These are phyloP conservation scores for Thamnophis elegans DNA, from an alignment of 2,797 vertebrate species.

Conservation along the genomic window DNA sequence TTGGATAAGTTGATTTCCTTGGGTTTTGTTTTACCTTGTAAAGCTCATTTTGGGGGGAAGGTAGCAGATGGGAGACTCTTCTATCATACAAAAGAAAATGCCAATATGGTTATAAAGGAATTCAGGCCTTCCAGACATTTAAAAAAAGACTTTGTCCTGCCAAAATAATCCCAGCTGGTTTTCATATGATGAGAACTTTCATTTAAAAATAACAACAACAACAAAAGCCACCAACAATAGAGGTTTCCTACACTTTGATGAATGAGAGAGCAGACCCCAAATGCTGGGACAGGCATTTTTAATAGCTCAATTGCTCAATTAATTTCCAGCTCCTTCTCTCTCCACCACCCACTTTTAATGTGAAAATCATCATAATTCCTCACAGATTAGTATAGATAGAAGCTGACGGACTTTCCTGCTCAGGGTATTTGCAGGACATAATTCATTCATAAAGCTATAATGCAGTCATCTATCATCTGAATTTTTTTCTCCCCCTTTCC, in stretches of 20 bases:
- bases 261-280: conserved; percentile 81
- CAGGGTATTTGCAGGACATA: conserved; percentile 95
- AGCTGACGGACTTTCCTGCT: conserved; percentile 89
- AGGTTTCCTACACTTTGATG: conserved; percentile 73
- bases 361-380: conserved; percentile 90
- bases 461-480: conserved; percentile 90
- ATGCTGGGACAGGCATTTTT: conserved; percentile 80
- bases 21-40: not conserved
- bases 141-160: conserved; percentile 76
- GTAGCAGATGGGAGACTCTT: not conserved
- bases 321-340: conserved; percentile 81
- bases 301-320: conserved; percentile 90
- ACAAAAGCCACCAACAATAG: conserved; percentile 48
- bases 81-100: not conserved
- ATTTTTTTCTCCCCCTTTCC: conserved; percentile 56
- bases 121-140: not conserved
- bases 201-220: conserved; percentile 36
- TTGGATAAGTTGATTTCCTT: not conserved
- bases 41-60: not conserved
- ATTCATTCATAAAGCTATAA: conserved; percentile 97
- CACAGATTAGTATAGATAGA: conserved; percentile 92
- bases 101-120: not conserved
- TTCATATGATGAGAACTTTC: conserved; percentile 61
- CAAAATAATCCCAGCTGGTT: conserved; percentile 74
- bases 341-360: conserved; percentile 74